Conservation (phyloP, 2,888 invertebrate genomes). For the Deilephila elpenor region DNA sequence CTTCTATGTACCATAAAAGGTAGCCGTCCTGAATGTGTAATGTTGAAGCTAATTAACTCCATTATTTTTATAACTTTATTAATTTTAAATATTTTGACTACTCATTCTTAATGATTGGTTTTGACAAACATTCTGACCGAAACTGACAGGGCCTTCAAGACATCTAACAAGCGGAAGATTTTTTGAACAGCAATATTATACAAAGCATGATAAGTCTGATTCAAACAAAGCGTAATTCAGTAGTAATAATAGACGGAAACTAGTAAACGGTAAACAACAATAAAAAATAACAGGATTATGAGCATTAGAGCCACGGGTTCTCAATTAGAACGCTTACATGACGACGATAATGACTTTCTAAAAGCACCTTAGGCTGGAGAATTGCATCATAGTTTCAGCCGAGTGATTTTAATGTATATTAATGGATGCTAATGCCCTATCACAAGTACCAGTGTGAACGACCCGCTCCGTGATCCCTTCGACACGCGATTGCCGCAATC, state of each 20-base stretch:
- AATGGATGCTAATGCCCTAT: conserved; percentile 53
- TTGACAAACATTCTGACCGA: no score
- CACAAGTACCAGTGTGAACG: conserved; percentile 49
- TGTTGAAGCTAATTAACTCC: neutral
- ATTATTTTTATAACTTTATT: no score
- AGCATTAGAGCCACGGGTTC: conserved; percentile 5
- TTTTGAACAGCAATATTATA: no score
- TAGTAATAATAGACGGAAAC: neutral
- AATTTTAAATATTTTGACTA: no score
- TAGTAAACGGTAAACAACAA: conserved; percentile 4
- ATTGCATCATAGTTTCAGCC: conserved; percentile 51
- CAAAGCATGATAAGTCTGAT: no score
- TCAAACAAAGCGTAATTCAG: neutral
- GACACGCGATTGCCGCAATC: conserved; percentile 45
- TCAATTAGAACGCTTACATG: conserved; percentile 21
- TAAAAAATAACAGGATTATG: conserved; percentile 18
- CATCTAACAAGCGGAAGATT: no score
- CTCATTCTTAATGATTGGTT: no score
- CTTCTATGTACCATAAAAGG: neutral
- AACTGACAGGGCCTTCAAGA: no score
- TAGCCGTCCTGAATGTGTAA: neutral
- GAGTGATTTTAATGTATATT: conserved; percentile 48
- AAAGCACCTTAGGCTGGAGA: conserved; percentile 35
- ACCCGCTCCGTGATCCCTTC: conserved; percentile 46
- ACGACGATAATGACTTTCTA: conserved; percentile 21